Conservation (phyloP, 2,888 invertebrate species). For the Scotopteryx bipunctaria region DNA sequence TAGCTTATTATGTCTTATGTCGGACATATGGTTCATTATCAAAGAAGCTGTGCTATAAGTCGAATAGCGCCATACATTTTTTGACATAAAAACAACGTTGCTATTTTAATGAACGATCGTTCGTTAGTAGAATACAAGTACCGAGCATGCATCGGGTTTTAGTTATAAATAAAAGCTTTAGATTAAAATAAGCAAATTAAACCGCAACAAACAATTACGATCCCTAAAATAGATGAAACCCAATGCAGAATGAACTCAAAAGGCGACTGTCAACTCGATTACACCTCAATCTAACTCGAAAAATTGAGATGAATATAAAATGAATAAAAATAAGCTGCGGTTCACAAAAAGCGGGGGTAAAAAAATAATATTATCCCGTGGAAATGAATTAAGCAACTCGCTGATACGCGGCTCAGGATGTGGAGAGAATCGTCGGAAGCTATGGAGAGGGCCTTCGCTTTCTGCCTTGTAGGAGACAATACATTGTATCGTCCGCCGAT, state of each 20-base stretch:
- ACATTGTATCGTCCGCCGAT: too few relatives aligned
- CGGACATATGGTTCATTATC: too few relatives aligned
- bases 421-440: slow-evolving; percentile 33
- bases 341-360: slow-evolving; percentile 76
- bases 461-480: too few relatives aligned
- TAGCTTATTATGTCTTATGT: too few relatives aligned
- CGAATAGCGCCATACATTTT: too few relatives aligned
- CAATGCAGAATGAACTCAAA: slow-evolving; percentile 37
- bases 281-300: slow-evolving; percentile 66
- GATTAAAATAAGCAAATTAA: slow-evolving; percentile 23
- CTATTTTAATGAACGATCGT: too few relatives aligned
- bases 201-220: slow-evolving; percentile 29
- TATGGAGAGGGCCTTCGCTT: slow-evolving; percentile 36
- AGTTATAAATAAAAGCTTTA: neutral
- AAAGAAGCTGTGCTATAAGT: too few relatives aligned
- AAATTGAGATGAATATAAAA: slow-evolving; percentile 71
- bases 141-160: too few relatives aligned
- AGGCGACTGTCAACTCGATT: slow-evolving; percentile 66
- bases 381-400: slow-evolving; percentile 82
- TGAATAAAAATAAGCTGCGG: slow-evolving; percentile 81
- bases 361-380: slow-evolving; percentile 83
- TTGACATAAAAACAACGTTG: too few relatives aligned
- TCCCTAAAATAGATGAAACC: slow-evolving; percentile 31
- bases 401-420: slow-evolving; percentile 67
- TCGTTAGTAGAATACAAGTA: too few relatives aligned